Percentiles rank a stretch among this genome's conserved stretches.
These are phyloP conservation scores for Oreochromis aureus DNA, from an alignment of 2,113 vertebrate species.

Conservation along the genomic window DNA sequence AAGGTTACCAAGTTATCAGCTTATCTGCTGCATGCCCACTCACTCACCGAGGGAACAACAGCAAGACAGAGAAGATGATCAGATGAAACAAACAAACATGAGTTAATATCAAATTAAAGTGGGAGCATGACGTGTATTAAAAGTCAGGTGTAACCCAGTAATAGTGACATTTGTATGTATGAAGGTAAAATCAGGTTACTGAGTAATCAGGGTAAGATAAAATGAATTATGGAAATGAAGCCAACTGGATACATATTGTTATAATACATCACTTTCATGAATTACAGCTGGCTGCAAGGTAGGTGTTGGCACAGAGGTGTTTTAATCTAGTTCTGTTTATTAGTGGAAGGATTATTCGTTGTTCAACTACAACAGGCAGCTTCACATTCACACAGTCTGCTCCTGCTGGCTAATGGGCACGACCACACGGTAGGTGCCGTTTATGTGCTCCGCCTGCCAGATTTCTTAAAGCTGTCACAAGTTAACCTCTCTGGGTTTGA, in stretches of 20 bases:
- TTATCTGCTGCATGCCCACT: neutral
- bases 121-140: neutral
- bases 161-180: neutral
- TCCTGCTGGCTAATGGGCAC: neutral
- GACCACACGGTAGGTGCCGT: neutral
- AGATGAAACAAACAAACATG: neutral
- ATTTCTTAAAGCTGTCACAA: neutral
- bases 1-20: neutral
- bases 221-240: neutral
- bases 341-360: neutral
- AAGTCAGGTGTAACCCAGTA: neutral
- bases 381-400: neutral
- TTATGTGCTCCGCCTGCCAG: neutral
- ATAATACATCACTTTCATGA: neutral
- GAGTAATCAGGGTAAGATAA: neutral
- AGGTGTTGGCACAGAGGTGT: neutral
- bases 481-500: neutral
- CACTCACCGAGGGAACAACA: neutral
- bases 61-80: neutral
- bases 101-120: neutral
- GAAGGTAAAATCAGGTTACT: neutral
- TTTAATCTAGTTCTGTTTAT: neutral
- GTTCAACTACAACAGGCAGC: neutral
- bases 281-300: neutral
- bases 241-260: neutral